Conservation (phyloP, 1,140 invertebrate species). For the Asobara japonica region DNA sequence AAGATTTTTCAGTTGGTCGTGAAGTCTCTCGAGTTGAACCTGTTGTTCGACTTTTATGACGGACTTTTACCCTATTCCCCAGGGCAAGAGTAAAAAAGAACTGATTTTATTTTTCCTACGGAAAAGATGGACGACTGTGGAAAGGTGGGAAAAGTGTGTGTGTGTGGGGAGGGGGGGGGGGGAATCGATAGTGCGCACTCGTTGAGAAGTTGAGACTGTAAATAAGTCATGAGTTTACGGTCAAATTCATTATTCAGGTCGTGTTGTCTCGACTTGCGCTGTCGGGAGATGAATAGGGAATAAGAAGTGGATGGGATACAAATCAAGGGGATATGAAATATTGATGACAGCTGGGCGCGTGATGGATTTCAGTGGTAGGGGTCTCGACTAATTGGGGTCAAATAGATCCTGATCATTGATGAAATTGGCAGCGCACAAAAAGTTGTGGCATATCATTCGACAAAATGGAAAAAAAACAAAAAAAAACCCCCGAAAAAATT, state of each 20-base stretch:
- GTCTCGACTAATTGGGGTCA: background rate
- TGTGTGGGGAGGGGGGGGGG: background rate
- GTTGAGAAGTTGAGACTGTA: background rate
- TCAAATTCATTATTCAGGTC: slow-evolving; percentile 4
- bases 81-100: background rate
- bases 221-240: slow-evolving; percentile 2
- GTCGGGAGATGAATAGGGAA: background rate
- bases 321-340: background rate
- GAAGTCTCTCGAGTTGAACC: background rate
- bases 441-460: too few species aligned
- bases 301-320: background rate
- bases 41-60: background rate
- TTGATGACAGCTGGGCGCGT: background rate
- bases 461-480: too few species aligned
- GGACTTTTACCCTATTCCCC: background rate
- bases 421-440: too few species aligned
- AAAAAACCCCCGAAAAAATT: too few species aligned
- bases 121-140: too few species aligned
- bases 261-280: background rate
- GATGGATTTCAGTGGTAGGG: background rate
- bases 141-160: background rate
- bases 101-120: background rate
- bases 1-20: background rate
- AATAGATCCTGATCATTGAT: background rate
- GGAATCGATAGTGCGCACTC: background rate